Evolutionary conservation across 2,113 vertebrate genomes (phyloP).

Genomic region (Meriones unguiculatus): DNA sequence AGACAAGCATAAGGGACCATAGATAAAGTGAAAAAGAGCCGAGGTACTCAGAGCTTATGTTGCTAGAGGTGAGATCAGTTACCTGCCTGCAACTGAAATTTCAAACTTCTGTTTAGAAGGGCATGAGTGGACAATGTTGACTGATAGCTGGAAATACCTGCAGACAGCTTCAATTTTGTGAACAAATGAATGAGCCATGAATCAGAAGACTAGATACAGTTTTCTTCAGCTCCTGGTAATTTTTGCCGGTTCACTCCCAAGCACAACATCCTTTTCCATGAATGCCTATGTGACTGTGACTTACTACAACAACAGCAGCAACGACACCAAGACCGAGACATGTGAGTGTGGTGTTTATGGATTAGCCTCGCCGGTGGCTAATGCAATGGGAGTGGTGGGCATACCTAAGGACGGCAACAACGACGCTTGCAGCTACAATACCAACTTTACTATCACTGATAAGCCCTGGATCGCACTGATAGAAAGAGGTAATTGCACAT

Average conservation of each 20-base stretch:
- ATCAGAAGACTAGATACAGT: not conserved
- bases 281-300: conserved; percentile 81
- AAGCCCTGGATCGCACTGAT: conserved; percentile 92
- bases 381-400: conserved; percentile 81
- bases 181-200: conserved; percentile 82
- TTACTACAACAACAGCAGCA: conserved; percentile 80
- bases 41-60: conserved; percentile 77
- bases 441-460: conserved; percentile 71
- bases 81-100: conserved; percentile 84
- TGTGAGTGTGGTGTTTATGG: conserved; percentile 86
- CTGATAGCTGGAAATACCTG: conserved; percentile 52
- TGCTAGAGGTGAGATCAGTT: conserved; percentile 83
- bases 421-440: conserved; percentile 84
- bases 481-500: conserved; percentile 93
- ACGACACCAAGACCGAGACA: conserved; percentile 64
- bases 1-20: not conserved
- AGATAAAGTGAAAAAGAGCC: conserved; percentile 80
- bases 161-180: conserved; percentile 34
- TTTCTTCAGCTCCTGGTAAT: conserved; percentile 58
- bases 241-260: conserved; percentile 67
- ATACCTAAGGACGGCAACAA: conserved; percentile 78
- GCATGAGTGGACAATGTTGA: not conserved
- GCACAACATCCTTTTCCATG: conserved; percentile 42
- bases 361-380: conserved; percentile 80
- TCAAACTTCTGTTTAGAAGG: conserved; percentile 78